Evolutionary conservation across 2,797 vertebrate species (phyloP), one percentile per base, ranked within the genome.

Genomic region (Hozukius guyotensis): DNA sequence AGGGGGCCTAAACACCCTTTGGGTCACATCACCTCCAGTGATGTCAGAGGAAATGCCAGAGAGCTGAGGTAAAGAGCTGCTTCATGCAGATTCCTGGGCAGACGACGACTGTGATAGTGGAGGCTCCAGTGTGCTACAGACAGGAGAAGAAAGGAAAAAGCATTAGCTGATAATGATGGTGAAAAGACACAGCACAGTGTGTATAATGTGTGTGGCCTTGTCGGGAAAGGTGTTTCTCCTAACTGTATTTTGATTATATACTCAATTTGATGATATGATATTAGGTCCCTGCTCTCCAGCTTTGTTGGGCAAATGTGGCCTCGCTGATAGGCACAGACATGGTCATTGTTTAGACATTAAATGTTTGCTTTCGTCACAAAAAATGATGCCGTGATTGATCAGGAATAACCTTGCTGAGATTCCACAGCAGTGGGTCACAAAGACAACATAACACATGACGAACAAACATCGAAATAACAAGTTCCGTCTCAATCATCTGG

Each of bases 1-100:
- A 34, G 12, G 53, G 24, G 55, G 11, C 13, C 36, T 75, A 29
- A 84, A 55, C 81, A 82, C 81, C 56, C 72, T 75, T 60, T 72
- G 71, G 88, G 91, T 92, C 92, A 87, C 75, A 85, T 87, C 90
- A 88, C 82, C 85, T 92, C 70, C 53, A 78, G 65, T 93, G 87
- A 93, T 92, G 88, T 92, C 90, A 93, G 84, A 94, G 93, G 94
- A 95, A 95, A 95, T 95, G 87, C 92, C 90, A 88, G 77, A 84
- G 74, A 69, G 82, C 81, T 94, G 90, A 95, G 89, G 83, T 92
- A 94, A 89, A 86, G 75, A 56, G 75, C 82, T 84, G 81, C 71
- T 83, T 85, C 38, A 24, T 76, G 25, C 75, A 91, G 80, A 90
- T 90, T 92, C 83, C 87, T 82, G 76, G 69, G 80, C 79, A 82